Percentiles rank a stretch among this genome's conserved stretches.
Evolutionary conservation across 2,113 vertebrate species (phyloP).

Genomic region (Agelaius phoeniceus): DNA sequence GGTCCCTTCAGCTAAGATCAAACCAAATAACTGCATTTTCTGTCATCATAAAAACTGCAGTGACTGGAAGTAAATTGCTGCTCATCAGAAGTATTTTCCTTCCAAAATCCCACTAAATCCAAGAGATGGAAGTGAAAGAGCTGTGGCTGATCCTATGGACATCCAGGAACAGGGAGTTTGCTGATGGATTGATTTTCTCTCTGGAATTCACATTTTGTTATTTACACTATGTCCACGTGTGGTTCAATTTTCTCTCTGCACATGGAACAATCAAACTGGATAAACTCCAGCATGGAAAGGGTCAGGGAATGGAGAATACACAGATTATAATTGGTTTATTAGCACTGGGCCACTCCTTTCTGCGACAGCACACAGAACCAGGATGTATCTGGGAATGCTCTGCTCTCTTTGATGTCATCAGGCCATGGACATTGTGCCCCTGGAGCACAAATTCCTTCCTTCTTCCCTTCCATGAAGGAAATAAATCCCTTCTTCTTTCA

Average conservation of each 20-base stretch:
- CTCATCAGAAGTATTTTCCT: not conserved
- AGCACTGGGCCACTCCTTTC: not conserved
- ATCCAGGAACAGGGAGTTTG: not conserved
- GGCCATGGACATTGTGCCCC: accelerated
- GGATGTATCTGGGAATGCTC: not conserved
- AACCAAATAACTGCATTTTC: not conserved
- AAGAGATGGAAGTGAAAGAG: not conserved
- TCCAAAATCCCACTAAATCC: not conserved
- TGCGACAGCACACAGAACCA: not conserved
- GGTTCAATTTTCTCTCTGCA: not conserved
- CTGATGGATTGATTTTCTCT: not conserved
- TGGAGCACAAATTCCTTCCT: not conserved
- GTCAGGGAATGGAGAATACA: not conserved
- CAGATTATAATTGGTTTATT: not conserved
- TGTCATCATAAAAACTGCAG: not conserved
- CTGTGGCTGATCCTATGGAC: not conserved
- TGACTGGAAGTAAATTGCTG: not conserved
- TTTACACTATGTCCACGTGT: not conserved
- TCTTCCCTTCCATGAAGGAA: not conserved
- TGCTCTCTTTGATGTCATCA: not conserved
- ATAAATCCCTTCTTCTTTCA: not conserved
- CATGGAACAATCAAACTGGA: not conserved
- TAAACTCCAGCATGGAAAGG: not conserved
- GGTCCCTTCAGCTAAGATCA: not conserved
- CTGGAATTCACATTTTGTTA: not conserved